Evolutionary conservation across 2,888 invertebrate species (phyloP), one percentile per base, ranked within the genome.

Genomic region (Drosophila anomalipes): DNA sequence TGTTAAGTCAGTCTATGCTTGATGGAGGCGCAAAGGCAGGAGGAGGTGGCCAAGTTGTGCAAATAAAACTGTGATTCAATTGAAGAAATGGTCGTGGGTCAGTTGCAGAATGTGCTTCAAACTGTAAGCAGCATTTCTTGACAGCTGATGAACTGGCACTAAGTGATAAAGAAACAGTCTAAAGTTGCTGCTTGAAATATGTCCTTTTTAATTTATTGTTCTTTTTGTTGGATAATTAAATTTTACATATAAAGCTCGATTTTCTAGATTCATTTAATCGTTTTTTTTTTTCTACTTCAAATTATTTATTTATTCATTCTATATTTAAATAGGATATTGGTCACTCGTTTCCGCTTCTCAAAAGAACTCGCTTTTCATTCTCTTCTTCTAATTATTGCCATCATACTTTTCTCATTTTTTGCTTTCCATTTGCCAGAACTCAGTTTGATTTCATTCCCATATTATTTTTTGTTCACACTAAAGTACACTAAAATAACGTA

Each of bases 1-100:
- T 86, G 87, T 82, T 74, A 67, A 74, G 79, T n/a, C 74, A 83
- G 79, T 63, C 67, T 53, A 57, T 41, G 44, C 33, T 22, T 16
- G 39, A 65, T 30, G 3, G 14, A 1, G 39, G 12, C n/a, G n/a
- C n/a, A n/a, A n/a, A n/a, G 28, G 19, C 14, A 12, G 12, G 7
- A 6, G 19, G 22, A 26, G 37, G 4, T 16, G 22, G 4, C 39
- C 9, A 19, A 35, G 32, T 14, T 14, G 37, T 37, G 35, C 32
- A 33, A 28, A 28, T 54, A 28, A 44, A 71, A 68, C 60, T 68
- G 63, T 51, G 71, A 52, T 58, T 57, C 63, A 69, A 62, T 58
- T 68, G 58, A 7, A 12, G 56, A 52, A 69, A 53, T 49, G n/a
- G n/a, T 44, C 16, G 12, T 5, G 59, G 44, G n/a, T 51, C 60